Base-by-base conservation (phyloP, 53 echinoderm and acorn worm genomes). In the Antedon mediterranea region DNA sequence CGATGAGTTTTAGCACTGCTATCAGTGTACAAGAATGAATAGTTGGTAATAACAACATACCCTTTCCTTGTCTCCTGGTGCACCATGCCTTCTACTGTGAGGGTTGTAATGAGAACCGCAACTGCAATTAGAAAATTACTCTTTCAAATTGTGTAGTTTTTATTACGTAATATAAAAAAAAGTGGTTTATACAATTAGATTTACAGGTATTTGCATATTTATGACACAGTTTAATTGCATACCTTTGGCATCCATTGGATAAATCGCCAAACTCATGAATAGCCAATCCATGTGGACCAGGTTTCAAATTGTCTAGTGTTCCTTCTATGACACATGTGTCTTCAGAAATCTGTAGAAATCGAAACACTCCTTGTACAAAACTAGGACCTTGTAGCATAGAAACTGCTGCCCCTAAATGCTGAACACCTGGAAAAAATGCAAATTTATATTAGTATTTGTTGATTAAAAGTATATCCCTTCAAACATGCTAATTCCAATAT, bases 71-170 rank as follows among this genome's bases (percentile, higher is more conserved):
- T 84, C 77, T 4, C 78, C 34, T 44, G 86, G 85, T 31, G 43
- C 88, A 34, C 86, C 91, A 80, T 94, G 94, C 78, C 79, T 83
- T 8, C 77, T 74, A 34, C 75, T 85, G 73, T 81, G 82, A 23
- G 94, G 91, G 87, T 94, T 91, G 74, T 85, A 94, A 43, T 81
- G 83, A 43, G 82, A 75, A n/a, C 94, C 94, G 77, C 94, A 94
- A 73, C 94, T 94, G 78, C 18, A 84, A 77, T 79, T 28, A 28
- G 31, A 79, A 71, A 32, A 18, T 42, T 43, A 44, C n/a, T n/a
- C n/a, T n/a, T n/a, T n/a, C n/a, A n/a, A n/a, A n/a, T n/a, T n/a
- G n/a, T n/a, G n/a, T n/a, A n/a, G n/a, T n/a, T n/a, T n/a, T n/a
- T n/a, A n/a, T n/a, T n/a, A n/a, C n/a, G n/a, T n/a, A n/a, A n/a